Conservation (phyloP, 2,113 vertebrate species). For the Megalops atlanticus region DNA sequence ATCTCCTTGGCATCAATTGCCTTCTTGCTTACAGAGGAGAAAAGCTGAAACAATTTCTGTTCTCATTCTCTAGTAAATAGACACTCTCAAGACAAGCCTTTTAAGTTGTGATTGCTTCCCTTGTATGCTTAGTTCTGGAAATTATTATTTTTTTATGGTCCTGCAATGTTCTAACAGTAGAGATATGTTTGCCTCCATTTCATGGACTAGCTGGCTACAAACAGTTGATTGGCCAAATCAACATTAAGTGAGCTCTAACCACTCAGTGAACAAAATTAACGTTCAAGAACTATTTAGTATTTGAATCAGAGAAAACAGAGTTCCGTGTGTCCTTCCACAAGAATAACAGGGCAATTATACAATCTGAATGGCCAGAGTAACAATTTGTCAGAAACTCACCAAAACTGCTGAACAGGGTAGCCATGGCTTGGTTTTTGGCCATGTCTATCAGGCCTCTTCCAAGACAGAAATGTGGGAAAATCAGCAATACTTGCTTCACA, state of each 20-base stretch:
- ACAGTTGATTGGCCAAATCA: neutral
- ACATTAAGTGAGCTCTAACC: neutral
- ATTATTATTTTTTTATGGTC: no score
- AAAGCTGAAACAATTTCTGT: constrained; percentile 51
- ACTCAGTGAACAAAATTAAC: neutral
- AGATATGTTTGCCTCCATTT: constrained; percentile 49
- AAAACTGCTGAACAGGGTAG: constrained; percentile 82
- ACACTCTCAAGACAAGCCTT: constrained; percentile 59
- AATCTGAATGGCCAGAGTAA: neutral
- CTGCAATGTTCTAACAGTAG: constrained; percentile 61
- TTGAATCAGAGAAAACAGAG: no score
- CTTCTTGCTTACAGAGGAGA: constrained; percentile 34
- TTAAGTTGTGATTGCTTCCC: constrained; percentile 68
- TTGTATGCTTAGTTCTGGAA: constrained; percentile 52
- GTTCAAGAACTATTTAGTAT: no score
- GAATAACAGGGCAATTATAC: no score
- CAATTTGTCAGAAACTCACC: constrained; percentile 69
- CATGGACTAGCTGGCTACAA: constrained; percentile 29
- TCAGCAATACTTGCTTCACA: constrained; percentile 90
- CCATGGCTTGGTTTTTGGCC: constrained; percentile 96
- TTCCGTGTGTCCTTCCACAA: no score
- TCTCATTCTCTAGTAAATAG: constrained; percentile 68
- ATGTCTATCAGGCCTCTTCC: constrained; percentile 96
- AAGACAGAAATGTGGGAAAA: constrained; percentile 97
- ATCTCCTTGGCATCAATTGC: constrained; percentile 26